A percentile compares a stretch with the other conserved stretches of the same genome.
Conservation (phyloP, 2,113 vertebrate genomes). For the Dicrurus megarhynchus region DNA sequence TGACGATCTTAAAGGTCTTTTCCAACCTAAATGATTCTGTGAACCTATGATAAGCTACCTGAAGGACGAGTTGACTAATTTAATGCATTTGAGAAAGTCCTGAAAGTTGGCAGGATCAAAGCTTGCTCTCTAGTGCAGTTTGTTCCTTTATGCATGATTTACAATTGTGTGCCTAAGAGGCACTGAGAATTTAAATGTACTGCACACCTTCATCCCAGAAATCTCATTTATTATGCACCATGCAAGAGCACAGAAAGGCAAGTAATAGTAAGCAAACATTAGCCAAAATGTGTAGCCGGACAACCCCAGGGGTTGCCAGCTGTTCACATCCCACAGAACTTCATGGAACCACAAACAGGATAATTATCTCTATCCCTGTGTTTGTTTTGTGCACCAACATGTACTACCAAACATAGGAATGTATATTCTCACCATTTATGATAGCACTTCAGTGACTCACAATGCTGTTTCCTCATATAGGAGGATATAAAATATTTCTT, state of each 20-base stretch:
- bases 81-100: not conserved
- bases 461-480: not conserved
- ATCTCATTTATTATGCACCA: not conserved
- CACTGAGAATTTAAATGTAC: not conserved
- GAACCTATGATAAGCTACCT: not conserved
- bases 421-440: not conserved
- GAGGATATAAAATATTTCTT: not conserved
- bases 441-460: not conserved
- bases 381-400: not conserved
- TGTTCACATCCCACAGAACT: not conserved
- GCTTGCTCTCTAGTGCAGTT: not conserved
- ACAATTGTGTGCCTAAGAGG: not conserved
- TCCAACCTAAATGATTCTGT: rapidly evolving
- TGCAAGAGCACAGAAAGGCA: not conserved
- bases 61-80: not conserved
- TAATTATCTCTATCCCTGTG: not conserved
- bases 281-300: not conserved
- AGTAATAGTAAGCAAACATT: not conserved
- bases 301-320: not conserved
- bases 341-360: not conserved
- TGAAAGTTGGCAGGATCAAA: not conserved
- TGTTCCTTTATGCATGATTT: not conserved
- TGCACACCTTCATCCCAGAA: not conserved
- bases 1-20: not conserved
- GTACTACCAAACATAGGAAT: not conserved